Percentiles rank a stretch among this genome's conserved stretches.
phyloP scores from a whole-genome alignment of 1,140 invertebrate genomes.

The Lepidurus packardi region DNA sequence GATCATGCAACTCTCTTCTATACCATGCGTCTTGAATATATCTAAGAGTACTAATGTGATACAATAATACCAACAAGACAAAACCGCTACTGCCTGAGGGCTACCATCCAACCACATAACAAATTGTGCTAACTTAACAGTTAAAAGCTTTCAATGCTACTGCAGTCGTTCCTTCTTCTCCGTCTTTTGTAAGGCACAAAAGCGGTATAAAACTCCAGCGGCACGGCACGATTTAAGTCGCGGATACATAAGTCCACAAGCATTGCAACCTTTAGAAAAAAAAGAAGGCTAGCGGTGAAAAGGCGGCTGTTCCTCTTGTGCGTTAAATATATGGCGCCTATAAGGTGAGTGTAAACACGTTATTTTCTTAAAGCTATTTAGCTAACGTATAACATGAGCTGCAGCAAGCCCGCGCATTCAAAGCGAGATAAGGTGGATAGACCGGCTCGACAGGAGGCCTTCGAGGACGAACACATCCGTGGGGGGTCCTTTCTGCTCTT shows the following conservation, averaged over 20 bases:
- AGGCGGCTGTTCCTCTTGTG: background rate
- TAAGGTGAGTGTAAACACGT: slow-evolving; percentile 4
- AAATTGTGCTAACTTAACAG: too few species aligned
- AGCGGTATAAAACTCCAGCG: background rate
- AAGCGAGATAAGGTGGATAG: background rate
- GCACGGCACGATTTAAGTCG: too few species aligned
- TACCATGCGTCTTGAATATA: too few species aligned
- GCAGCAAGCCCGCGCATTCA: background rate
- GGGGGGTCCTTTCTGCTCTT: background rate
- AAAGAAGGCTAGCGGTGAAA: background rate
- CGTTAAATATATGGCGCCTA: slow-evolving; percentile 8
- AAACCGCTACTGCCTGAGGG: too few species aligned
- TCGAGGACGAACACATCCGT: background rate
- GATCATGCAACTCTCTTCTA: too few species aligned
- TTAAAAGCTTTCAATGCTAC: too few species aligned
- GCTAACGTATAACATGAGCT: background rate
- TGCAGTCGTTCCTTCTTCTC: too few species aligned
- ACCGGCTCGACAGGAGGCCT: background rate
- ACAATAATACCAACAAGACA: too few species aligned
- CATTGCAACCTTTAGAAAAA: background rate
- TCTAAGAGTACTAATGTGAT: too few species aligned
- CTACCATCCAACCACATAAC: too few species aligned
- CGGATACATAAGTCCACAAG: background rate
- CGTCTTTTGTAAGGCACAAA: background rate
- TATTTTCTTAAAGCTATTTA: background rate